Conservation (phyloP, 2,113 vertebrate species). For the Megaceryle torquata region DNA sequence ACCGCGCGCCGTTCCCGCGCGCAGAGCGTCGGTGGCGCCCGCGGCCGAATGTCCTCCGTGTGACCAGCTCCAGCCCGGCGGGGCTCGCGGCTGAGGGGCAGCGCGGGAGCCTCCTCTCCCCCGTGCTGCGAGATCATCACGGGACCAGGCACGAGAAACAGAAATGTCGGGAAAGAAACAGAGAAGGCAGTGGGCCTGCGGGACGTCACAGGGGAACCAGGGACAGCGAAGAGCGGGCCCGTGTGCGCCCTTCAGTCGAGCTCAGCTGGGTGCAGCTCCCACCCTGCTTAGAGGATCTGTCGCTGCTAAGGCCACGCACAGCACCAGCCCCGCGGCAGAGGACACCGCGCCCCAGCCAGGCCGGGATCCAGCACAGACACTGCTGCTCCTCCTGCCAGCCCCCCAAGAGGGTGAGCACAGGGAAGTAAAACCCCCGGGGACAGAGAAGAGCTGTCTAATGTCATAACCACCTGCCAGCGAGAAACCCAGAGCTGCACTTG, state of each 20-base stretch:
- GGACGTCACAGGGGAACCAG: not conserved
- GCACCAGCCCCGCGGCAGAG: not conserved
- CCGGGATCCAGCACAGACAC: too few species aligned
- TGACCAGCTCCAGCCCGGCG: not conserved
- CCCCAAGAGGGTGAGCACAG: rapidly evolving
- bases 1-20: too few species aligned
- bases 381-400: not conserved
- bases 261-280: not conserved
- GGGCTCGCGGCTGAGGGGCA: not conserved
- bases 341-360: rapidly evolving
- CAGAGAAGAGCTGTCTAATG: not conserved
- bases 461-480: too few species aligned
- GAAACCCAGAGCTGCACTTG: not conserved
- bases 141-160: not conserved
- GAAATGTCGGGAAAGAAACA: not conserved
- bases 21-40: too few species aligned
- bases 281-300: too few species aligned
- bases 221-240: too few species aligned
- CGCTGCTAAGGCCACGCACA: not conserved
- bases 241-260: rapidly evolving
- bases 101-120: not conserved
- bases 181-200: rapidly evolving
- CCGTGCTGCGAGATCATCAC: too few species aligned
- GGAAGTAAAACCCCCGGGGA: not conserved
- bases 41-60: not conserved